These are phyloP conservation scores for Cervus canadensis DNA, from an alignment of 2,113 vertebrate species.

Conservation along the genomic window DNA sequence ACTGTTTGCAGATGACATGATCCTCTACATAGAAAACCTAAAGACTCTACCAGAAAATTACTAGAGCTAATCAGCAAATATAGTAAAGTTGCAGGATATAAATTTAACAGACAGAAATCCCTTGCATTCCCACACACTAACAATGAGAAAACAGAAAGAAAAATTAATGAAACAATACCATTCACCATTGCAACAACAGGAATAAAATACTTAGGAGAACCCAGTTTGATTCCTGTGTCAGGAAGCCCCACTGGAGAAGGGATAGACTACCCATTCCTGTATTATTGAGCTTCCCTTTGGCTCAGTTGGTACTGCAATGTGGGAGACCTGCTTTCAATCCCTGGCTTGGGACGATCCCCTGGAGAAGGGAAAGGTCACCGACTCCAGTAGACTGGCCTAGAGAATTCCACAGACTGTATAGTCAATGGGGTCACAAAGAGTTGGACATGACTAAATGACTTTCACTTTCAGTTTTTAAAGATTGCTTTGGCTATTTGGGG, in stretches of 20 bases:
- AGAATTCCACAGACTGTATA: neutral
- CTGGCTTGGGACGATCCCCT: neutral
- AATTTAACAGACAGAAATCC: no score
- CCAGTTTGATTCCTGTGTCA: neutral
- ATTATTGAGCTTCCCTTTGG: neutral
- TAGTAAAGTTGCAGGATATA: no score
- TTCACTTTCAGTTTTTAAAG: neutral
- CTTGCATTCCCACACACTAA: no score
- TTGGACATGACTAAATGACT: fast-evolving
- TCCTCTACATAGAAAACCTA: no score
- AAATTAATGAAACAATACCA: no score
- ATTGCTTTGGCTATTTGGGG: neutral
- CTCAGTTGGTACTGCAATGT: neutral
- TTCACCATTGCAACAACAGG: no score
- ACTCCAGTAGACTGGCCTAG: neutral
- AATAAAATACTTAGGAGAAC: neutral
- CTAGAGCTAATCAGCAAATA: no score
- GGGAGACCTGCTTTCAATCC: neutral
- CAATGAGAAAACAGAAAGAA: no score
- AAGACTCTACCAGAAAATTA: no score
- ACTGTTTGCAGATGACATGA: no score
- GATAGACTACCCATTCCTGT: neutral
- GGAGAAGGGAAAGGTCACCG: neutral
- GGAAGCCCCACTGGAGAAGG: neutral
- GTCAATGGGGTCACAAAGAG: neutral